Evolutionary conservation across 2,113 vertebrate species (phyloP).

Genomic region (Podarcis muralis): DNA sequence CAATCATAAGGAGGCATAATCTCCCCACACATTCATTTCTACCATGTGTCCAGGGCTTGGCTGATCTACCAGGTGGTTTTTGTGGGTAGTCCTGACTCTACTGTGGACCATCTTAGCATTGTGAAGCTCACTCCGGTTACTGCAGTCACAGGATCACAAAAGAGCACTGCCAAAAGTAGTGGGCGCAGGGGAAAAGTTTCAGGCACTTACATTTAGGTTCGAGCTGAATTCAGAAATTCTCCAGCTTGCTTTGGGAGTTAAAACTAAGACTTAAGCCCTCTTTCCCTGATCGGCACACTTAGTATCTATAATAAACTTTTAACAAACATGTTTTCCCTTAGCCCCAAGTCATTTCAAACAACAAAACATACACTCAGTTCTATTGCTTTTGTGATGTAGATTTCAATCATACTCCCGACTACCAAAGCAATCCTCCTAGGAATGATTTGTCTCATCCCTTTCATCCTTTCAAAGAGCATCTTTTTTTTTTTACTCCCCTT

Average conservation of each 20-base stretch:
- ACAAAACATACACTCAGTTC: neutral
- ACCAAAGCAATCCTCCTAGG: neutral
- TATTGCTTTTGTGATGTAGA: neutral
- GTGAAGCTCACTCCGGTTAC: neutral
- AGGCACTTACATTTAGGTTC: neutral
- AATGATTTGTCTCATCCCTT: neutral
- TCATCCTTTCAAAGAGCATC: neutral
- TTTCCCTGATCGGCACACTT: neutral
- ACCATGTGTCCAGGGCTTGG: neutral
- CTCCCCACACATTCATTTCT: too few species aligned
- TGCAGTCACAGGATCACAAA: neutral
- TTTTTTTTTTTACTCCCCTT: neutral
- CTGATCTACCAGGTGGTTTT: neutral
- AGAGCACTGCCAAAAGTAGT: fast-evolving
- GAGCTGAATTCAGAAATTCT: neutral
- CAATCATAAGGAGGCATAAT: too few species aligned
- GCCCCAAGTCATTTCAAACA: slow-evolving; percentile 7
- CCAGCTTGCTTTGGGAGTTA: neutral
- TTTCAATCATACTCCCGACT: slow-evolving; percentile 6
- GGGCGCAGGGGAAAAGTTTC: neutral
- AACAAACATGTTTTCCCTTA: neutral
- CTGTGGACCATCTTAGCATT: neutral
- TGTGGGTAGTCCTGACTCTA: neutral
- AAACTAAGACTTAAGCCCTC: neutral
- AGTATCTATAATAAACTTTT: neutral